phyloP scores from a whole-genome alignment of 2,797 vertebrate species.

The Serranus cabrilla region DNA sequence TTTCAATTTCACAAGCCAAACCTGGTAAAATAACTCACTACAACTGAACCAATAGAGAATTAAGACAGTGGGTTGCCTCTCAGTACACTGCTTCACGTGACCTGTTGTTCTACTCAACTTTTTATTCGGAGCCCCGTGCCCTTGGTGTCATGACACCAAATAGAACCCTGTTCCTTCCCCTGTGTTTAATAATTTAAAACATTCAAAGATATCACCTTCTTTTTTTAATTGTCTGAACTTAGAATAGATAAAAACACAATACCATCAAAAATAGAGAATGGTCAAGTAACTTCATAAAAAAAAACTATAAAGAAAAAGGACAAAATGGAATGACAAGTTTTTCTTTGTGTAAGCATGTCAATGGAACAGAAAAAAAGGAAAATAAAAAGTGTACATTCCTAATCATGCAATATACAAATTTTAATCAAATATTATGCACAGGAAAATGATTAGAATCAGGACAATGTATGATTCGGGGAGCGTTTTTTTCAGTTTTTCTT shows the following conservation, averaged over 20 bases:
- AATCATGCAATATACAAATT: slow-evolving; percentile 85
- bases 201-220: slow-evolving; percentile 75
- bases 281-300: slow-evolving; percentile 68
- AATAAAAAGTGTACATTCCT: slow-evolving; percentile 81
- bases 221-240: slow-evolving; percentile 71
- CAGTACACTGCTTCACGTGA: slow-evolving; percentile 66
- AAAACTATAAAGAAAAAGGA: slow-evolving; percentile 39
- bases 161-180: slow-evolving; percentile 55
- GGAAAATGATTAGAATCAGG: slow-evolving; percentile 70
- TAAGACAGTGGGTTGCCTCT: slow-evolving; percentile 76
- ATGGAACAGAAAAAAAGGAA: slow-evolving; percentile 44
- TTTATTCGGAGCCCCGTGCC: slow-evolving; percentile 53
- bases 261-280: slow-evolving; percentile 78
- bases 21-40: slow-evolving; percentile 79
- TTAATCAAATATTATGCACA: slow-evolving; percentile 80
- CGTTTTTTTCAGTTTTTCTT: slow-evolving; percentile 50
- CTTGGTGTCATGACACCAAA: slow-evolving; percentile 58
- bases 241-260: slow-evolving; percentile 82
- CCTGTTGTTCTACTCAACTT: slow-evolving; percentile 48
- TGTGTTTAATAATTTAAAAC: slow-evolving; percentile 81
- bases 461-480: slow-evolving; percentile 60
- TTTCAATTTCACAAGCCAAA: slow-evolving; percentile 84
- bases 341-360: slow-evolving; percentile 64
- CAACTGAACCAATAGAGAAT: slow-evolving; percentile 78
- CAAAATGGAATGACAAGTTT: slow-evolving; percentile 76